A percentile compares a stretch with the other conserved stretches of the same genome.
phyloP scores from a whole-genome alignment of 2,113 vertebrate genomes.

The Lepus timidus region DNA sequence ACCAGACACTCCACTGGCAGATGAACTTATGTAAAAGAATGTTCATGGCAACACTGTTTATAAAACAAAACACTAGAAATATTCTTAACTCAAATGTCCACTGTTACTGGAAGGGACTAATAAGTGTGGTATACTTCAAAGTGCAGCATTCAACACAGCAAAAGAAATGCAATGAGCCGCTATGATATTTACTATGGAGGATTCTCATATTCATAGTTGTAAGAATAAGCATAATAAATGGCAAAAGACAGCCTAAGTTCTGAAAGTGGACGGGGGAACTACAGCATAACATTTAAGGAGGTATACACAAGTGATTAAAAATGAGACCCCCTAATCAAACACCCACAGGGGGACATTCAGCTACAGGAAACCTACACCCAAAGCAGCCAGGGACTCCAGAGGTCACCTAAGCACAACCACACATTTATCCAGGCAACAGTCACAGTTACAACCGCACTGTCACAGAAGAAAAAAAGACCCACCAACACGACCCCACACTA shows the following conservation, averaged over 20 bases:
- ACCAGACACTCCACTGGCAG: background rate
- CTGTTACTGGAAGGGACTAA: background rate
- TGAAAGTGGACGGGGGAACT: background rate
- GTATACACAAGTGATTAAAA: background rate
- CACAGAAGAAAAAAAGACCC: background rate
- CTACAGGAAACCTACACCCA: background rate
- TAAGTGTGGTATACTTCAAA: background rate
- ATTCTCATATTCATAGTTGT: background rate
- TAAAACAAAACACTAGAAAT: conserved; percentile 43
- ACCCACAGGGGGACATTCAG: background rate
- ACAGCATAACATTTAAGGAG: background rate
- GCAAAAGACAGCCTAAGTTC: conserved; percentile 27
- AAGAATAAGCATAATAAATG: conserved; percentile 47
- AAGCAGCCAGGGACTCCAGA: background rate
- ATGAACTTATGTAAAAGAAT: conserved; percentile 30
- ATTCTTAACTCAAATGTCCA: background rate
- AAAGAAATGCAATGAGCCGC: background rate
- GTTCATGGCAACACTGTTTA: background rate
- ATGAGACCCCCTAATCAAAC: background rate
- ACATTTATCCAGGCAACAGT: background rate
- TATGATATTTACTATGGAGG: background rate
- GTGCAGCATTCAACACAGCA: background rate
- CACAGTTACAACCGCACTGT: background rate
- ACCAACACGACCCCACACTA: background rate
- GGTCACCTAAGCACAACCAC: background rate